These are phyloP conservation scores for Arrhopalites spinosus DNA, from an alignment of 2,888 invertebrate species.

Conservation along the genomic window DNA sequence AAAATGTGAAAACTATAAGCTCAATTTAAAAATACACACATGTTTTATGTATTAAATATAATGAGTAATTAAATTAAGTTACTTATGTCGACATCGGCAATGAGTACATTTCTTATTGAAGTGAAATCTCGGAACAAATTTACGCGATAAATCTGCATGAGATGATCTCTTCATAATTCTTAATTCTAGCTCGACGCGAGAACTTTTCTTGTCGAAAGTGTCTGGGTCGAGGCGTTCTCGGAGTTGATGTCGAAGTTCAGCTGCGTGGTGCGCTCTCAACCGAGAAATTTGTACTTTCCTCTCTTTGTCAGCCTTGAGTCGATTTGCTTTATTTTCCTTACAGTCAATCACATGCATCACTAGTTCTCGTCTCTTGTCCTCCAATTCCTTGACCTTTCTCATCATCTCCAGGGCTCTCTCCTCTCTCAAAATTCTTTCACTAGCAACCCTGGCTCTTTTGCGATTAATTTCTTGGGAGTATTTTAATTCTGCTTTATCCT, in stretches of 20 bases:
- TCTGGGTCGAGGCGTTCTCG: conserved; percentile 52
- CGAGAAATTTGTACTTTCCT: conserved; percentile 47
- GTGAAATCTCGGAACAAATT: conserved; percentile 43
- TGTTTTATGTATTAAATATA: not conserved
- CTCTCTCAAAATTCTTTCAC: conserved; percentile 51
- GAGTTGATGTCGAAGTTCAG: conserved; percentile 50
- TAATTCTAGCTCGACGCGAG: conserved; percentile 52
- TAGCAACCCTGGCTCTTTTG: conserved; percentile 49
- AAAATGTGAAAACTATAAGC: no score
- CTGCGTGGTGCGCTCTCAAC: conserved; percentile 51
- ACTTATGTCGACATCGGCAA: conserved; percentile 19
- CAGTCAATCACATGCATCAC: conserved; percentile 49
- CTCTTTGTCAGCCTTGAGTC: conserved; percentile 51
- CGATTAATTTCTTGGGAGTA: conserved; percentile 57
- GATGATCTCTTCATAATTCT: conserved; percentile 44
- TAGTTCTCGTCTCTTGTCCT: conserved; percentile 47
- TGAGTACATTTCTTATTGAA: conserved; percentile 39
- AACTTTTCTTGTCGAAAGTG: conserved; percentile 54
- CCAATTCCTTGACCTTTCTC: conserved; percentile 49
- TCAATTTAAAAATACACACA: not conserved
- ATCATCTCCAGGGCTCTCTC: conserved; percentile 51
- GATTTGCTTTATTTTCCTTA: conserved; percentile 48
- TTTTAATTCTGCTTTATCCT: conserved; percentile 58
- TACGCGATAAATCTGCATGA: not conserved
- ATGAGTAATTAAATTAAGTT: not conserved